Conservation (phyloP, 2,888 invertebrate genomes). For the Halictus ligatus region DNA sequence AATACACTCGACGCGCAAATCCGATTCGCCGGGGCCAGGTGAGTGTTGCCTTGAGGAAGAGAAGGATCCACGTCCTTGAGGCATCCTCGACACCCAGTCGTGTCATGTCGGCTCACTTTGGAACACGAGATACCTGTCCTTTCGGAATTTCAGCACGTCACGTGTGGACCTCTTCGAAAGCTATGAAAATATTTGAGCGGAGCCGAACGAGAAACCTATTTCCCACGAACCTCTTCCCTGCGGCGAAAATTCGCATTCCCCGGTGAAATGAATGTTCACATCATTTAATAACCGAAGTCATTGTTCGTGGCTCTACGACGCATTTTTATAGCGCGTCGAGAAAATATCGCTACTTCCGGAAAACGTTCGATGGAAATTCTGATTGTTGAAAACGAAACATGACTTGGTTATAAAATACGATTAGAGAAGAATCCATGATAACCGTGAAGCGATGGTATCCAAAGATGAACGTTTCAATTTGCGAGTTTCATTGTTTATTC, state of each 20-base stretch:
- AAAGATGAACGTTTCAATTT: too few species aligned
- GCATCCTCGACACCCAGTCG: not conserved
- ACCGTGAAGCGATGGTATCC: too few species aligned
- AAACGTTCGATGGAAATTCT: too few species aligned
- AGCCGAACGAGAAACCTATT: not conserved
- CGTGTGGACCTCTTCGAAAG: not conserved
- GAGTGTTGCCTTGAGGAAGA: conserved; percentile 4
- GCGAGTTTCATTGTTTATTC: not conserved
- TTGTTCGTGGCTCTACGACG: not conserved
- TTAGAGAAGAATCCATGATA: too few species aligned
- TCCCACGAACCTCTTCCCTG: not conserved
- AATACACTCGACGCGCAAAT: conserved; percentile 27
- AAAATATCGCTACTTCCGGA: too few species aligned
- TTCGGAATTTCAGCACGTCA: not conserved
- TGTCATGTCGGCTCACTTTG: not conserved
- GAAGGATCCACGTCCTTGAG: not conserved
- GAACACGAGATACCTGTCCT: not conserved
- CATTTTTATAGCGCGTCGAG: too few species aligned
- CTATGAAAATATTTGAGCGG: not conserved
- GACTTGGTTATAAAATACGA: too few species aligned
- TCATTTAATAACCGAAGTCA: not conserved
- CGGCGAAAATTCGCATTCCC: not conserved
- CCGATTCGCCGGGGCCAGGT: conserved; percentile 22
- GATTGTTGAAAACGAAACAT: too few species aligned
- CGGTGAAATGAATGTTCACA: not conserved